Conservation (phyloP, 1,140 invertebrate species). For the Bombus cullumanus region DNA sequence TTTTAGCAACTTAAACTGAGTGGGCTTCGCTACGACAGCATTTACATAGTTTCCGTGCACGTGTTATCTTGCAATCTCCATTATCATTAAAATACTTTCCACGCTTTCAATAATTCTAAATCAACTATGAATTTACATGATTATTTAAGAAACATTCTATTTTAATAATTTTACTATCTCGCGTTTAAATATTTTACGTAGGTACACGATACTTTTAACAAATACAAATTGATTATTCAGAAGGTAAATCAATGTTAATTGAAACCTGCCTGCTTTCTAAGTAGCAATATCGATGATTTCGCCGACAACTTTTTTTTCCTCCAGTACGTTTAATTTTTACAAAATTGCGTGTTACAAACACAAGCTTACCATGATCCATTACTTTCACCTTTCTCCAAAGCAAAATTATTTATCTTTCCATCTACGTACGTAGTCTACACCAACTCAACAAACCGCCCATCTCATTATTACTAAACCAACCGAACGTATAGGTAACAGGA, state of each 20-base stretch:
- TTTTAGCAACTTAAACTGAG: constrained; percentile 2
- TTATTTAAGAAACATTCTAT: neutral
- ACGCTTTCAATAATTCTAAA: neutral
- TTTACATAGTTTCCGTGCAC: neutral
- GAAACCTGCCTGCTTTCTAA: neutral
- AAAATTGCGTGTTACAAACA: no score
- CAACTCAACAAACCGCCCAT: no score
- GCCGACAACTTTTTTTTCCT: no score
- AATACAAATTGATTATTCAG: neutral
- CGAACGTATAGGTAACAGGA: neutral
- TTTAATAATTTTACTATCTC: neutral
- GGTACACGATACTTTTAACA: neutral
- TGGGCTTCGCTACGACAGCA: neutral
- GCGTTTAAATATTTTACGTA: neutral
- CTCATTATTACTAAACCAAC: no score
- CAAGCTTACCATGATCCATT: no score
- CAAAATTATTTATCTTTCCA: no score
- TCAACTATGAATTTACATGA: no score
- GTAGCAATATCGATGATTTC: neutral
- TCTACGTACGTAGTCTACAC: no score
- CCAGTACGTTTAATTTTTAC: neutral
- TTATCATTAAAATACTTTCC: neutral
- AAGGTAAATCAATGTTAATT: neutral
- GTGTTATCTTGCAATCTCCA: no score
- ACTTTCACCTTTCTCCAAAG: no score